Conservation (phyloP, 1,140 invertebrate genomes). For the Ceratina japonica region DNA sequence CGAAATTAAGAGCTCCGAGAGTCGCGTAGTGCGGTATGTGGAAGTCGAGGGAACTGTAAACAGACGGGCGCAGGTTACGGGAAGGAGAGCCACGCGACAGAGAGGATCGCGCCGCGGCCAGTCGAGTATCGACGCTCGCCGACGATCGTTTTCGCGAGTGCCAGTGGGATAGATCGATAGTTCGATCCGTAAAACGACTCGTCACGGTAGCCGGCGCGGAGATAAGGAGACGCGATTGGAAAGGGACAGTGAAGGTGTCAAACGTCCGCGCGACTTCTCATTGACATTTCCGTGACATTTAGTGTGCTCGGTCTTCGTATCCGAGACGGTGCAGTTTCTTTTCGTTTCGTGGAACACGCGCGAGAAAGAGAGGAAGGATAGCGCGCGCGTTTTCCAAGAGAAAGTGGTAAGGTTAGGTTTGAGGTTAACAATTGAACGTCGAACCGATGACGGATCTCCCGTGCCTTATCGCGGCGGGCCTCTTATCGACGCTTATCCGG, state of each 20-base stretch:
- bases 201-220: neutral
- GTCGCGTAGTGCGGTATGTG: neutral
- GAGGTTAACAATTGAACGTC: neutral
- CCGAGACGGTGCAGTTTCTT: conserved; percentile 38
- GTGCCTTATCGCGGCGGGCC: conserved; percentile 62
- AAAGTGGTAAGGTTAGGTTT: conserved; percentile 33
- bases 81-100: neutral
- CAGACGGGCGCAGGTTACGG: neutral
- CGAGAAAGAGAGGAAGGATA: neutral
- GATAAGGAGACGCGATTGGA: conserved; percentile 25
- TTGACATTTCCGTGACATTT: conserved; percentile 72
- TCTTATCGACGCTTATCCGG: conserved; percentile 48
- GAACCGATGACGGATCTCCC: conserved; percentile 60
- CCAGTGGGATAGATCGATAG: neutral
- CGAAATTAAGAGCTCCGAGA: neutral
- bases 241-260: conserved; percentile 65
- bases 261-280: conserved; percentile 60
- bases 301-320: conserved; percentile 36
- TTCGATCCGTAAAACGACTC: neutral
- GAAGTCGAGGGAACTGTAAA: conserved; percentile 8
- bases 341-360: conserved; percentile 55
- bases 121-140: neutral
- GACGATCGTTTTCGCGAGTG: neutral
- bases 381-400: neutral
- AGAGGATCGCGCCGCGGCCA: neutral